phyloP scores from a whole-genome alignment of 2,888 invertebrate genomes.

The Nomada hirtipes region DNA sequence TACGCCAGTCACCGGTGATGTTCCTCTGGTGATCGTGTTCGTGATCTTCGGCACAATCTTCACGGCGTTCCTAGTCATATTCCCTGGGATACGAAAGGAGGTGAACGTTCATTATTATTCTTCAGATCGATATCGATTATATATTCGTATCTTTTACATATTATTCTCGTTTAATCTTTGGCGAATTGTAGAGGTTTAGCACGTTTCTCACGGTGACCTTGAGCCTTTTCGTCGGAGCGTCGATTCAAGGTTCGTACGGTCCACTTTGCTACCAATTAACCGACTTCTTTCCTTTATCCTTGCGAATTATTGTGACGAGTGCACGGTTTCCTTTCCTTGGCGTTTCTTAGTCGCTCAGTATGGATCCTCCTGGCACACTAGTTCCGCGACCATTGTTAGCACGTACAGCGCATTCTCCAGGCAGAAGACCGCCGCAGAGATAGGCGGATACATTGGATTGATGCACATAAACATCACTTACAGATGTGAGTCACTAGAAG shows the following conservation, averaged over 20 bases:
- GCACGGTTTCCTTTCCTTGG: neutral
- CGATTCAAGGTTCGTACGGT: conserved; percentile 95
- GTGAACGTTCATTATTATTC: conserved; percentile 84
- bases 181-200: conserved; percentile 91
- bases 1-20: conserved; percentile 97
- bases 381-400: conserved; percentile 91
- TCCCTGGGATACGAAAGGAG: conserved; percentile 98
- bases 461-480: conserved; percentile 98
- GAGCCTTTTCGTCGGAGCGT: conserved; percentile 96
- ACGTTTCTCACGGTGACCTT: conserved; percentile 96
- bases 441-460: conserved; percentile 96
- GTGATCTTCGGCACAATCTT: conserved; percentile 96
- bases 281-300: conserved; percentile 13
- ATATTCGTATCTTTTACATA: neutral
- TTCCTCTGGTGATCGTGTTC: conserved; percentile 93
- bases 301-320: neutral
- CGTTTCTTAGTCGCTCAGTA: conserved; percentile 90
- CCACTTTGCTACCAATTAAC: conserved; percentile 32
- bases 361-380: conserved; percentile 97
- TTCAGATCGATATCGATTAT: neutral
- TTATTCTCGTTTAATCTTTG: too few relatives aligned
- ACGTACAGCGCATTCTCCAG: conserved; percentile 96
- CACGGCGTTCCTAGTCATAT: conserved; percentile 97
- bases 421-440: conserved; percentile 93
- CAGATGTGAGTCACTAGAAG: conserved; percentile 87